These are phyloP conservation scores for Onychorhynchus coronatus DNA, from an alignment of 2,113 vertebrate species.

Conservation along the genomic window DNA sequence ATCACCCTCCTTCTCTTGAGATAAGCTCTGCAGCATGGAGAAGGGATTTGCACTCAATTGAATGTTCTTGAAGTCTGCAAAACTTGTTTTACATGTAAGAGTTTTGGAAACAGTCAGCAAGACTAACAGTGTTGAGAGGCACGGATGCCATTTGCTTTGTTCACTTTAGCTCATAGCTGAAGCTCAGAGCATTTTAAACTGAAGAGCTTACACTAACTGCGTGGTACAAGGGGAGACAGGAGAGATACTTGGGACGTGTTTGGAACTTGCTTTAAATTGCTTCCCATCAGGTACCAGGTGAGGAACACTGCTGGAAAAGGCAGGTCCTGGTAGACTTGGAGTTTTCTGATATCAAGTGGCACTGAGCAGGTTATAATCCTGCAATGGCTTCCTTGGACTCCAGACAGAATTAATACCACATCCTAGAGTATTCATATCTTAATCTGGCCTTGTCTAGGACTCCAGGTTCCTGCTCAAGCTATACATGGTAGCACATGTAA, in stretches of 20 bases:
- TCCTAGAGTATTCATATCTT: background rate
- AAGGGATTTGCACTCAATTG: conserved; percentile 34
- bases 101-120: background rate
- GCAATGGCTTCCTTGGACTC: background rate
- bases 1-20: background rate
- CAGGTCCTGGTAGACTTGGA: background rate
- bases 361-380: background rate
- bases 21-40: background rate
- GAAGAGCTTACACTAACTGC: background rate
- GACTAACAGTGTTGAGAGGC: background rate
- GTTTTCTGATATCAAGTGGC: background rate
- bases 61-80: background rate
- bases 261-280: background rate
- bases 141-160: background rate
- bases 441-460: background rate
- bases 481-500: background rate
- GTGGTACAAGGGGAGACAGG: background rate
- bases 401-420: background rate
- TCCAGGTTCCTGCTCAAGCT: background rate
- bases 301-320: background rate
- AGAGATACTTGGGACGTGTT: background rate
- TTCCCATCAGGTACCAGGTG: fast-evolving
- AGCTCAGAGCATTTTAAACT: background rate
- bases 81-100: background rate
- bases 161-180: background rate